Base-by-base conservation (phyloP, 2,888 invertebrate genomes). In the Hirtodrosophila confusa region DNA sequence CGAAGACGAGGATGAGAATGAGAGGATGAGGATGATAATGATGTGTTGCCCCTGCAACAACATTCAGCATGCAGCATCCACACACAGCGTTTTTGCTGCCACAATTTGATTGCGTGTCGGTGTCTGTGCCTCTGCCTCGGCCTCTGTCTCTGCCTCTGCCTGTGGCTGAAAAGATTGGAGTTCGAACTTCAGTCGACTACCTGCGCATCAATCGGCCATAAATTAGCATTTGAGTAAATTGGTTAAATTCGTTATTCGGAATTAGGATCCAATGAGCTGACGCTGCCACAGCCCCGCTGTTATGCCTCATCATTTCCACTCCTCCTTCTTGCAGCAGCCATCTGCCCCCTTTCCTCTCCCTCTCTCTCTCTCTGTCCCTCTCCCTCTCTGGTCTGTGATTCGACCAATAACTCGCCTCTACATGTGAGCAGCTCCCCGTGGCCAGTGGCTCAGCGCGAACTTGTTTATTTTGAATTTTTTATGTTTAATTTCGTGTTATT, bases 151-250 rank as follows among this genome's bases (percentile, higher is more conserved):
- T 17, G 17, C 17, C 17, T 17, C 17, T 17, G 17, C 17, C 17
- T 17, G 17, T 17, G 17, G 17, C 17, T 17, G 17, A 17, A 17
- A 17, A 49, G 24, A n/a, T 12, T 47, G 37, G 29, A 37, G 49
- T 47, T 48, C 29, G 45, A 45, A 40, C 48, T 65, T 49, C 60
- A 40, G 36, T 54, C 47, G 67, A 67, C 71, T 90, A 90, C 89
- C 90, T 90, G 89, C 78, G 89, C 90, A 88, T 89, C 88, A 82
- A 85, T 88, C 89, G 90, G 80, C 90, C 88, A 90, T 90, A 90
- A 90, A 90, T 90, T 90, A 90, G 90, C 89, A 90, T 90, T 90
- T 90, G 86, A 86, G 90, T 90, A 90, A 90, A 90, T 90, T 90
- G 90, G 78, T 88, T 90, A 86, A 90, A 89, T 90, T 89, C 90